Base-by-base conservation (phyloP, 2,113 vertebrate genomes). In the Leucopsar rothschildi region DNA sequence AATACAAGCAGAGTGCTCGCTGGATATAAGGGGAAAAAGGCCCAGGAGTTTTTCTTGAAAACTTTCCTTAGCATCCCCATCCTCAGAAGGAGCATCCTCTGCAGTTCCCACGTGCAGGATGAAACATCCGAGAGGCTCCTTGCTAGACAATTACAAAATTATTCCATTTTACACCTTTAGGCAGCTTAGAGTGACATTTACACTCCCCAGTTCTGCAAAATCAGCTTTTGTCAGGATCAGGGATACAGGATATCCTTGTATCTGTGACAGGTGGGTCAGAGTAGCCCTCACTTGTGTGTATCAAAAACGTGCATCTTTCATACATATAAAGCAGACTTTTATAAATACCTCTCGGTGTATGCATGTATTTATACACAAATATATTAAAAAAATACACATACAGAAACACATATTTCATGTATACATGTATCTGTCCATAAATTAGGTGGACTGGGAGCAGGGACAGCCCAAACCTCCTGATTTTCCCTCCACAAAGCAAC, bases 201-300 rank as follows among this genome's bases (percentile, higher is more conserved):
- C 19, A 28, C 25, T 17, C 33, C 44, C 17, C 5, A 2, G 2
- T 15, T 50, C 60, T 57, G 44, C 35, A 59, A 75, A 79, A 49
- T 6, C 82, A 47, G 70, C 52, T 93, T 66, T 55, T 59, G 56
- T 33, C 25, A 70, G 60, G n/a, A 37, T 17, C 25, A 37, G 25
- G 55, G 50, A 13, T 4, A 16, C 21, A 40, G 50, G 47, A 87
- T 28, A 52, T 15, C 19, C 40, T 5, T 42, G 40, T 42, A 42
- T 42, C 14, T 42, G 40, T 42, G 40, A 42, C 40, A 42, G 64
- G 28, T 40, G 69, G n/a, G 31, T 59, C 78, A 28, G 37, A 39
- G 33, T 24, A 0, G 0, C 24, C 33, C 37, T 27, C 0, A 0
- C 29, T 3, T 8, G 12, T 0, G 4, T 33, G 7, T 59, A 37